Evolutionary conservation across 2,113 vertebrate genomes (phyloP).

Genomic region (Ciconia boyciana): DNA sequence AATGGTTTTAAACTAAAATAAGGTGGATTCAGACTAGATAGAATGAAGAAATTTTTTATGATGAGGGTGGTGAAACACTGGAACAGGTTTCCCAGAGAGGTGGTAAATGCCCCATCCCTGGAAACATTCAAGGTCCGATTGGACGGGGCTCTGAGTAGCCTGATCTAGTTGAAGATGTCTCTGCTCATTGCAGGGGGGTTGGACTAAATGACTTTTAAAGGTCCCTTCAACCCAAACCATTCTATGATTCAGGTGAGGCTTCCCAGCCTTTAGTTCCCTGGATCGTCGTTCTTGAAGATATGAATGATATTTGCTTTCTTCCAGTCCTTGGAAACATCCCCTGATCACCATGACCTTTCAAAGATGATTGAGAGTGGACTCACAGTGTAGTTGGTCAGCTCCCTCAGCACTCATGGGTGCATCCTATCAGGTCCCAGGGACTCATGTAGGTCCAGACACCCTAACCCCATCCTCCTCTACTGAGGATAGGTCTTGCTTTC

Average conservation of each 20-base stretch:
- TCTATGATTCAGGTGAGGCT: neutral
- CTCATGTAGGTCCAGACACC: neutral
- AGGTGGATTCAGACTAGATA: neutral
- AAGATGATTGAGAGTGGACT: neutral
- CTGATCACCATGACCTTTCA: neutral
- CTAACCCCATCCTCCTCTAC: neutral
- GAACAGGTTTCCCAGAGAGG: too few relatives aligned
- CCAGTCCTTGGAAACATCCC: neutral
- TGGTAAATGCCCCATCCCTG: too few relatives aligned
- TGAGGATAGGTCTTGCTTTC: neutral
- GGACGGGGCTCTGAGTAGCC: too few relatives aligned
- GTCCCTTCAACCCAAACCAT: neutral
- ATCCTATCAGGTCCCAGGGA: neutral
- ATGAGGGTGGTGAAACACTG: too few relatives aligned
- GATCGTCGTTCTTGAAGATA: neutral
- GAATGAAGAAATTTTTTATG: neutral
- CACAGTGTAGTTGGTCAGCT: neutral
- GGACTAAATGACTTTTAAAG: neutral
- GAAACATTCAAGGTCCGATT: too few relatives aligned
- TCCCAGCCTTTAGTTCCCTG: neutral
- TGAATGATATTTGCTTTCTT: neutral
- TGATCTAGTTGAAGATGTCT: too few relatives aligned
- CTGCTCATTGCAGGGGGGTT: neutral
- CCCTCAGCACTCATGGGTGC: neutral
- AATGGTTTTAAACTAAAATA: neutral